Percentiles rank a stretch among this genome's conserved stretches.
These are phyloP conservation scores for Sebastes iracundus DNA, from an alignment of 2,797 vertebrate genomes.

Conservation along the genomic window DNA sequence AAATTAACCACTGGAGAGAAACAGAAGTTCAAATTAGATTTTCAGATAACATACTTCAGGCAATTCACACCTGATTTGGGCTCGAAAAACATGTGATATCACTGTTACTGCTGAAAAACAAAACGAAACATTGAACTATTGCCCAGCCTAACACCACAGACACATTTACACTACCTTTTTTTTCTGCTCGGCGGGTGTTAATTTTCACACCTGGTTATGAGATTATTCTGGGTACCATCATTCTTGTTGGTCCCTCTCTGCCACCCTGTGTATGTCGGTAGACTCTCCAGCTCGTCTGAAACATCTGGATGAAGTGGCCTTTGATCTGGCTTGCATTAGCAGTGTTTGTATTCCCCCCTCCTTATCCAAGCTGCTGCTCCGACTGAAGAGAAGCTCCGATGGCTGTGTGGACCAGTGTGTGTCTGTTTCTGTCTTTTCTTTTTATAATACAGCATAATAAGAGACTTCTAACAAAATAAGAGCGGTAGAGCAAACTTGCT, in stretches of 20 bases:
- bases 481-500: conserved; percentile 3
- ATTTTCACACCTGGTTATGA: conserved; percentile 39
- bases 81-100: not conserved
- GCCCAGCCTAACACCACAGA: not conserved
- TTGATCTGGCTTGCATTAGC: conserved; percentile 60
- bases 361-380: conserved; percentile 19
- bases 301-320: conserved; percentile 66
- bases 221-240: not conserved
- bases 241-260: not conserved
- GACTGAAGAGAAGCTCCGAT: conserved; percentile 28
- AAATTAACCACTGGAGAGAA: too few relatives aligned
- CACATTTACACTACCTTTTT: not conserved
- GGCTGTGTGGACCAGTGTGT: not conserved
- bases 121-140: not conserved
- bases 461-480: conserved; percentile 6
- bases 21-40: too few relatives aligned
- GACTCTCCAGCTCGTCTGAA: conserved; percentile 35
- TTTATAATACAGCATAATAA: not conserved
- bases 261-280: not conserved
- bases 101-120: not conserved
- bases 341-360: conserved; percentile 33
- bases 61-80: not conserved
- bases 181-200: not conserved
- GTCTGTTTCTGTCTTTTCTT: not conserved
- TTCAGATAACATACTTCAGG: too few relatives aligned